Evolutionary conservation across 2,888 invertebrate genomes (phyloP).

Genomic region (Nematopogon swammerdamellus): DNA sequence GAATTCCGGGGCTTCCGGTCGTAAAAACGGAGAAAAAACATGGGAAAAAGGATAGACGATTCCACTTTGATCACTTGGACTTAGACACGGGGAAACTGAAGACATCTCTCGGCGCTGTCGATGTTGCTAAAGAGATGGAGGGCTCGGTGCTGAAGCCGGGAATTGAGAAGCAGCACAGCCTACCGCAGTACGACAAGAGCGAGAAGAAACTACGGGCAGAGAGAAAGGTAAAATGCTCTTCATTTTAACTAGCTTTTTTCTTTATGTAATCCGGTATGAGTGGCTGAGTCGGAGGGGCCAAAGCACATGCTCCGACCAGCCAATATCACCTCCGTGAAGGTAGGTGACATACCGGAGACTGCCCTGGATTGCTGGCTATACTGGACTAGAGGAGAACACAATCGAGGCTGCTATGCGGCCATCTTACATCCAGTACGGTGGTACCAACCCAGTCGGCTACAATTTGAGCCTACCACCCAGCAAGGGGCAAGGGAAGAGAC

Average conservation of each 20-base stretch:
- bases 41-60: not conserved
- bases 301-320: no score
- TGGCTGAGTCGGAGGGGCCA: no score
- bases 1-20: not conserved
- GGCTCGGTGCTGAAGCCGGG: slow-evolving; percentile 63
- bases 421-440: no score
- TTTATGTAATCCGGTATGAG: no score
- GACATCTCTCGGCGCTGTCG: slow-evolving; percentile 38
- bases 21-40: not conserved
- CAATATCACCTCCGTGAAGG: no score
- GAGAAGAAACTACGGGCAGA: slow-evolving; percentile 53
- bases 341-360: no score
- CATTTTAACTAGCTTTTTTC: not conserved
- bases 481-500: no score
- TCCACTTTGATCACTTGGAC: slow-evolving; percentile 21
- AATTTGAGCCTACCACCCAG: no score
- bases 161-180: slow-evolving; percentile 59
- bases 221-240: slow-evolving; percentile 43
- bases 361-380: no score
- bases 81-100: slow-evolving; percentile 38
- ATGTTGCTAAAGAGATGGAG: slow-evolving; percentile 57
- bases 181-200: slow-evolving; percentile 59
- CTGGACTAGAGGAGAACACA: no score
- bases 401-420: no score
- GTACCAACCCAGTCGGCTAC: no score